These are phyloP conservation scores for Drosophila kuntzei DNA, from an alignment of 2,888 invertebrate genomes.

Conservation along the genomic window DNA sequence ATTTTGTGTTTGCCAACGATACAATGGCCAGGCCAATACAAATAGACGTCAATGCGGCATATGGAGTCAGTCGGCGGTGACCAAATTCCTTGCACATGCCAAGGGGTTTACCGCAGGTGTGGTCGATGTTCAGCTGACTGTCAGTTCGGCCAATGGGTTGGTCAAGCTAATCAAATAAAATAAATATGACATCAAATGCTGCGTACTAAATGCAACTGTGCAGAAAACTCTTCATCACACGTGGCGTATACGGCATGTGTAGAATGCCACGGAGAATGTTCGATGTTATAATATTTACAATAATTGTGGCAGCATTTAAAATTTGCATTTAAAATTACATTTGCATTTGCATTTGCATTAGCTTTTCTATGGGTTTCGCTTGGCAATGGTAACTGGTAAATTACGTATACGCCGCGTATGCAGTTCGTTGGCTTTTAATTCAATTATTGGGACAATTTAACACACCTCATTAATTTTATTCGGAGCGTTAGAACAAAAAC, in stretches of 20 bases:
- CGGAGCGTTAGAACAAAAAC: conserved; percentile 1
- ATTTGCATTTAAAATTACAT: conserved; percentile 34
- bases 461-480: conserved; percentile 52
- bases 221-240: conserved; percentile 13
- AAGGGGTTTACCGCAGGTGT: conserved; percentile 42
- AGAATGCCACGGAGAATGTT: conserved; percentile 23
- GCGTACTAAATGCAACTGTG: conserved; percentile 11
- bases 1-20: conserved; percentile 16
- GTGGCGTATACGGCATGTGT: conserved; percentile 29
- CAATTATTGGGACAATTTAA: conserved; percentile 45
- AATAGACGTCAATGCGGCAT: conserved; percentile 10
- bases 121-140: conserved; percentile 22
- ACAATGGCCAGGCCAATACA: conserved; percentile 19
- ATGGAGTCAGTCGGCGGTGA: not conserved
- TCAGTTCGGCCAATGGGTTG: conserved; percentile 15
- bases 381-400: not conserved
- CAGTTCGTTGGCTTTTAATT: conserved; percentile 32
- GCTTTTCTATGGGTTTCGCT: not conserved
- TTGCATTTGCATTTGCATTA: conserved; percentile 26
- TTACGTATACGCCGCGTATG: conserved; percentile 21
- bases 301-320: conserved; percentile 46
- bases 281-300: conserved; percentile 31
- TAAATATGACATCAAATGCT: conserved; percentile 47
- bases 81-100: not conserved
- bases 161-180: conserved; percentile 59